A percentile compares a stretch with the other conserved stretches of the same genome.
Conservation (phyloP, 2,113 vertebrate species). For the Passerina amoena region DNA sequence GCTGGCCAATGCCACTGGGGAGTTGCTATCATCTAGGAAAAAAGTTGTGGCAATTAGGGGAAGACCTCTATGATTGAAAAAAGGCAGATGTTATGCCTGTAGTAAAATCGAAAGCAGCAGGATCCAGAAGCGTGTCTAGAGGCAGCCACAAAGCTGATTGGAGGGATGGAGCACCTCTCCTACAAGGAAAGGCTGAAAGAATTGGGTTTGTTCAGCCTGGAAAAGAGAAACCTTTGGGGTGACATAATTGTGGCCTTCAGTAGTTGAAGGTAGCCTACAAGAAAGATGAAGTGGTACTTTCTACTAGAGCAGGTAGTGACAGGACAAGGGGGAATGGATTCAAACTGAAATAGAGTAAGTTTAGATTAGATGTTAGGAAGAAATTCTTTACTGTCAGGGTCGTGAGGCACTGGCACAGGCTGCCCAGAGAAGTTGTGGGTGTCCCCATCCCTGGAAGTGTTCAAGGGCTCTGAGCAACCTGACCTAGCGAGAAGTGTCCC, state of each 20-base stretch:
- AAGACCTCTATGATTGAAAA: neutral
- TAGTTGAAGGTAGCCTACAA: neutral
- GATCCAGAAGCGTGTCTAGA: rapidly evolving
- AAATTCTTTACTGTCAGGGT: neutral
- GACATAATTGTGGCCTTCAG: neutral
- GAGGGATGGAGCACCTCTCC: neutral
- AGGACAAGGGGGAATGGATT: neutral
- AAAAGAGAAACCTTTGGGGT: neutral
- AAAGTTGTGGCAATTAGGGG: neutral
- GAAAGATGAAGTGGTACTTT: neutral
- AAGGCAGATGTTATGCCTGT: neutral
- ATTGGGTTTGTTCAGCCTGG: neutral
- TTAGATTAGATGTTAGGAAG: neutral
- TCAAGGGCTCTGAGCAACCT: neutral
- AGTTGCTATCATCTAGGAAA: neutral
- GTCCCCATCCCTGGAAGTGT: neutral
- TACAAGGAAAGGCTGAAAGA: neutral
- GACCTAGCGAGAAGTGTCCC: neutral
- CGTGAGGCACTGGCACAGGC: neutral
- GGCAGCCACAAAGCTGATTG: neutral
- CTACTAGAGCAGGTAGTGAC: neutral
- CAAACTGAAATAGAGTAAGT: neutral
- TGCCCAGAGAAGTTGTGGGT: neutral
- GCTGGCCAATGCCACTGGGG: neutral
- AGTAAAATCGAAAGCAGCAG: neutral